Base-by-base conservation (phyloP, 2,113 vertebrate species). In the Cyanocitta stelleri region DNA sequence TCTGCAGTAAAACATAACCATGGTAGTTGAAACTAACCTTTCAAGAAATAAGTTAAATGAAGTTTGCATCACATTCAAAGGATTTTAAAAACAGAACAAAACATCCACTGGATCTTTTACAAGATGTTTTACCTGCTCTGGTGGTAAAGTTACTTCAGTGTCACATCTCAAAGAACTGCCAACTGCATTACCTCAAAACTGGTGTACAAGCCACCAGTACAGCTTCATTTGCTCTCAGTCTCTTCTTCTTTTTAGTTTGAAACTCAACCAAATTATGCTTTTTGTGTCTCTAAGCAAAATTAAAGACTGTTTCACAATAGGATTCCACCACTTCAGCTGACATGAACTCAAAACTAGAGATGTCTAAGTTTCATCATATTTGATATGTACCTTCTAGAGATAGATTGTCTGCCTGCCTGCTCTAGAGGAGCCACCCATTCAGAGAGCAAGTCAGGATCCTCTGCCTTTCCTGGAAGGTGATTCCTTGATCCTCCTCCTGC, bases 401-500 rank as follows among this genome's bases (percentile, higher is more conserved):
- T 0, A 86, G 52, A 91, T 24, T 4, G 3, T 58, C 85, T 80
- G 82, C 54, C 59, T 83, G 37, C 49, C 55, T 83, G n/a, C 44
- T 87, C 58, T 64, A 64, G 69, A 82, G 75, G 19, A 88, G 67
- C 59, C 49, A 80, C 54, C 39, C 71, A 80, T 61, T 61, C 79
- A 62, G 56, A 78, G 61, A 76, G 54, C 59, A 82, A 76, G 16
- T 71, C 33, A 67, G 86, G 68, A 94, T 89, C 33, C 77, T 89
- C 74, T 91, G 77, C 67, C 72, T 79, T 90, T 93, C 92, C 90
- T 94, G 68, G 85, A 94, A 93, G 63, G 87, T 12, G 51, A 92
- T 88, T 90, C 92, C 95, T 90, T 93, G 75, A 90, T 77, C 49
- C n/a, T 86, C 85, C 83, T 88, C 52, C 90, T 92, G 88, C 75